Evolutionary conservation across 2,113 vertebrate species (phyloP), one percentile per base, ranked within the genome.

Genomic region (Microtus oregoni): DNA sequence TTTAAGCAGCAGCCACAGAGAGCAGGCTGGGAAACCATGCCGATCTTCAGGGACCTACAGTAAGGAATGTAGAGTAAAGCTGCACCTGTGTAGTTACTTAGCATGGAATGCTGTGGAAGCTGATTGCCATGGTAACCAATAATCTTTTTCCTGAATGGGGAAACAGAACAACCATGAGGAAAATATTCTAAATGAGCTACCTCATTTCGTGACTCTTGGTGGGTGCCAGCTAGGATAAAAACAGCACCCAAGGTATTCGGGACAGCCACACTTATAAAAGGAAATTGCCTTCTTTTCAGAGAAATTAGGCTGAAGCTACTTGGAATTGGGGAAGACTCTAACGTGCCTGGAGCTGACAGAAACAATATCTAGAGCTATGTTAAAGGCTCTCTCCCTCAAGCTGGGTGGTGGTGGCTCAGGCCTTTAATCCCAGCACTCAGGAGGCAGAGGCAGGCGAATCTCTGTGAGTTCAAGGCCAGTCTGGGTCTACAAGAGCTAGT

Each of bases 91-190:
- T 35, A 5, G 90, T 92, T 94, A 72, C 94, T 97, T 86, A 73
- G 52, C 86, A 50, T 94, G 92, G 91, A 96, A 92, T 83, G 94
- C 97, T 95, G 94, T 92, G 91, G 90, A 94, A 97, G 86, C 94
- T 67, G 86, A 91, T 97, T 92, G 89, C 95, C 96, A 97, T 97
- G 92, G 96, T 87, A 97, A 97, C 97, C 97, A 97, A 89, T 96
- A 89, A 96, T 94, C 97, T 97, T 97, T 94, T 94, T 96, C 96
- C 94, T 97, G 97, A 97, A 95, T 96, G 95, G 97, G 94, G 50
- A 93, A 95, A 91, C 81, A 95, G 73, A 58, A 89, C 94, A 95
- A 89, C 92, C 95, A 89, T 41, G 89, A 92, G 89, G 86, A 96
- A 97, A 95, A 96, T 95, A 89, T 95, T 97, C 95, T 75, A 97